Evolutionary conservation across 2,113 vertebrate genomes (phyloP).

Genomic region (Ptilonorhynchus violaceus): DNA sequence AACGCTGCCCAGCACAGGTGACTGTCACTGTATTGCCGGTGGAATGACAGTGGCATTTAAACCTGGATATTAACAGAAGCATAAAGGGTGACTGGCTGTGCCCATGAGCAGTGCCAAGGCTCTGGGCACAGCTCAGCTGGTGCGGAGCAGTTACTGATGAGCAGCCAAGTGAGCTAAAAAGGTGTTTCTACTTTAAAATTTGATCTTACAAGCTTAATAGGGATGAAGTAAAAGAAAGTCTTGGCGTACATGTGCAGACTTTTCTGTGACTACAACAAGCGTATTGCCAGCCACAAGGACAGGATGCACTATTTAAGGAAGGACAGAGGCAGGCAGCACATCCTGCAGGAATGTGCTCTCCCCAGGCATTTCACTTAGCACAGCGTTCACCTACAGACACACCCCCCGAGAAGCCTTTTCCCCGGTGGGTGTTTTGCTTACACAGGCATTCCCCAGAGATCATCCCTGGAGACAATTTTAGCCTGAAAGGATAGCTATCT

Average conservation of each 20-base stretch:
- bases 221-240: not conserved
- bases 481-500: not conserved
- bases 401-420: not conserved
- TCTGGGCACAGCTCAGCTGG: not conserved
- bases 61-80: not conserved
- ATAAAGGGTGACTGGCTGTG: rapidly evolving
- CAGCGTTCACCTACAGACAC: not conserved
- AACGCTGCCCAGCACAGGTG: not conserved
- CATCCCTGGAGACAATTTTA: not conserved
- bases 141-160: rapidly evolving
- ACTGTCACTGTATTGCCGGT: rapidly evolving
- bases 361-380: not conserved
- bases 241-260: rapidly evolving
- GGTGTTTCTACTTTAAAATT: not conserved
- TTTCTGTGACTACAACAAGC: not conserved
- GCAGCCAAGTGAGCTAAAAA: not conserved
- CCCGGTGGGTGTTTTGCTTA: not conserved
- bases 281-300: rapidly evolving
- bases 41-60: not conserved
- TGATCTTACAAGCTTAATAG: not conserved
- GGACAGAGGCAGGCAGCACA: not conserved
- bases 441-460: conserved; percentile 10
- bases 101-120: not conserved
- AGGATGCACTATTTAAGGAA: not conserved
- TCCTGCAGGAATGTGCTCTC: rapidly evolving